phyloP scores from a whole-genome alignment of 2,888 invertebrate genomes.

The Ligdia adustata region DNA sequence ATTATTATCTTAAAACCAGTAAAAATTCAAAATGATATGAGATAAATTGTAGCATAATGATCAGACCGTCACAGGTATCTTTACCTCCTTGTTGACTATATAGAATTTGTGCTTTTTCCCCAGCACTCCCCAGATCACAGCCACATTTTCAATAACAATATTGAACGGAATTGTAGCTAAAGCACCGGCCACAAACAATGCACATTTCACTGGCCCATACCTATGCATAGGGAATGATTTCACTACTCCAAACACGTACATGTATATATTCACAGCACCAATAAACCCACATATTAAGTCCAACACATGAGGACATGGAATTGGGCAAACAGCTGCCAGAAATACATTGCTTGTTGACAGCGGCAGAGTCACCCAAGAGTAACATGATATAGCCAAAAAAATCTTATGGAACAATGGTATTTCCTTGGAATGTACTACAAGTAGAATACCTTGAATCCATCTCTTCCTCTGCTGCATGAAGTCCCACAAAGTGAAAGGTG shows the following conservation, averaged over 20 bases:
- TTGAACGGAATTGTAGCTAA: conserved; percentile 96
- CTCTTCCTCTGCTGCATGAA: conserved; percentile 98
- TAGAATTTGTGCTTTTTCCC: conserved; percentile 99
- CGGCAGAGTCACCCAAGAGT: conserved; percentile 98
- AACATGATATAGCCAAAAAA: conserved; percentile 93
- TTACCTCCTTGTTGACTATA: conserved; percentile 96
- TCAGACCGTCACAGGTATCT: conserved; percentile 87
- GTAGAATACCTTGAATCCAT: conserved; percentile 96
- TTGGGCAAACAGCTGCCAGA: conserved; percentile 93
- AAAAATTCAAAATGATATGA: conserved; percentile 45
- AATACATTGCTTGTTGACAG: conserved; percentile 95
- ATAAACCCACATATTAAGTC: conserved; percentile 96
- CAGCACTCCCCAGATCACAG: conserved; percentile 96
- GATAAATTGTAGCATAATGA: conserved; percentile 32
- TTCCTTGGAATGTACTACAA: conserved; percentile 93
- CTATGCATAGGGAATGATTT: conserved; percentile 96
- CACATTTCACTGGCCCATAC: conserved; percentile 91
- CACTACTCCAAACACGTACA: conserved; percentile 99
- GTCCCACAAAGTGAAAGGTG: conserved; percentile 97
- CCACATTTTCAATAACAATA: conserved; percentile 96
- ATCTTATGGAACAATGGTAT: conserved; percentile 92
- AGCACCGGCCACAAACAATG: conserved; percentile 92
- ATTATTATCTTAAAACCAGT: conserved; percentile 54
- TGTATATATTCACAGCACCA: conserved; percentile 97
- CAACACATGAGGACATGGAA: conserved; percentile 91